Conservation (phyloP, 2,888 invertebrate genomes). For the Melieria omissa region DNA sequence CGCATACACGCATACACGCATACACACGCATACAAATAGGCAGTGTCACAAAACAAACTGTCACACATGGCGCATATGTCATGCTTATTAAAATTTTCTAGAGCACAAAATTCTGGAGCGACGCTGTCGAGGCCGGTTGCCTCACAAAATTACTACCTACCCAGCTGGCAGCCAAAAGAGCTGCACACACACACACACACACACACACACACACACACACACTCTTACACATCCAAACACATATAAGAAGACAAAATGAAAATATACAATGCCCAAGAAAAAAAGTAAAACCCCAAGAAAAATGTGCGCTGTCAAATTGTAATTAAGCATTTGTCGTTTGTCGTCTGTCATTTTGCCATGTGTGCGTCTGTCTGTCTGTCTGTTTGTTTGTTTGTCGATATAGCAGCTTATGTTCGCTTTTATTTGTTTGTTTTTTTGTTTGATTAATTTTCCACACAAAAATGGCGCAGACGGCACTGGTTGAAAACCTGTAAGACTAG, state of each 20-base stretch:
- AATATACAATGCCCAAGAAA: background rate
- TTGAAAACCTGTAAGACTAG: too few species aligned
- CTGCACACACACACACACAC: background rate
- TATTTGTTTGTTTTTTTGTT: too few species aligned
- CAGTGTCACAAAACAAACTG: background rate
- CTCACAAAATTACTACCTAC: constrained; percentile 11
- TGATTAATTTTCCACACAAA: too few species aligned
- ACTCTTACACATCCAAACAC: background rate
- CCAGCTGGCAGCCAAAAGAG: constrained; percentile 1
- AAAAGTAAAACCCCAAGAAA: constrained; percentile 1
- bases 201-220: background rate
- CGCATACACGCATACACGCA: background rate
- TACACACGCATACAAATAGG: background rate
- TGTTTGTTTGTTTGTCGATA: too few species aligned
- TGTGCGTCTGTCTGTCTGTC: background rate
- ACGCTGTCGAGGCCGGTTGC: background rate
- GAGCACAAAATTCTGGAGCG: constrained; percentile 15
- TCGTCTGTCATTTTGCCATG: background rate
- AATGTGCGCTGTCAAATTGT: constrained; percentile 25
- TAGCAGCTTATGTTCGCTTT: too few species aligned
- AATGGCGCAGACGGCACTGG: too few species aligned
- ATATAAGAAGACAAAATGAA: background rate
- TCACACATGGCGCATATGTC: background rate
- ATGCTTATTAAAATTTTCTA: constrained; percentile 26
- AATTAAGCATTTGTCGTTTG: constrained; percentile 24